phyloP scores from a whole-genome alignment of 2,113 vertebrate genomes.

The Takifugu bimaculatus region DNA sequence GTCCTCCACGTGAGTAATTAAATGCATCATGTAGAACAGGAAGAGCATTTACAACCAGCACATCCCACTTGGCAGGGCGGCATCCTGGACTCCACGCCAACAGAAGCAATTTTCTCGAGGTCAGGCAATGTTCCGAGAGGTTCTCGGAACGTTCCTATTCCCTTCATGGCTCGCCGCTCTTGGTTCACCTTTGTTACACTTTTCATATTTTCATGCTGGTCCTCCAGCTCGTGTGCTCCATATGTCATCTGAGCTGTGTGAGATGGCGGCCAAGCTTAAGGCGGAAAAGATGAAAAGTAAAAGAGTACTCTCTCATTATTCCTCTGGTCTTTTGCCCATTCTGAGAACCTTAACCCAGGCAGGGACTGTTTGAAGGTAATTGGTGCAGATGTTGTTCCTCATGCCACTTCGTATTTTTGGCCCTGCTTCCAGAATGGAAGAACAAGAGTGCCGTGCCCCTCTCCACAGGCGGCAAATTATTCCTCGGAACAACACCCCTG shows the following conservation, averaged over 20 bases:
- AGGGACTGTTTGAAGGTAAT: conserved; percentile 54
- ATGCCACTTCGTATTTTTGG: conserved; percentile 52
- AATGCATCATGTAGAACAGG: conserved; percentile 28
- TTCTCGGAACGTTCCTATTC: conserved; percentile 26
- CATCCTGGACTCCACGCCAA: conserved; percentile 12
- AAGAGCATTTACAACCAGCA: conserved; percentile 27
- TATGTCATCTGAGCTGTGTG: conserved; percentile 22
- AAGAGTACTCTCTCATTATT: conserved; percentile 47
- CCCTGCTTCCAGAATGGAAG: conserved; percentile 34
- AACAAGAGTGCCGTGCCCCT: conserved; percentile 57
- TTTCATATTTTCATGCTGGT: conserved; percentile 35
- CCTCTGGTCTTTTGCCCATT: conserved; percentile 28
- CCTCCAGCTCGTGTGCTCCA: conserved; percentile 36
- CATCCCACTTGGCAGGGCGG: conserved; percentile 25
- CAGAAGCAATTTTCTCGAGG: conserved; percentile 36
- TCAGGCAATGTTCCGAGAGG: not conserved
- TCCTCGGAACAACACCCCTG: conserved; percentile 61
- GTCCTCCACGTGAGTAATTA: conserved; percentile 22
- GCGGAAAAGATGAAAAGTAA: conserved; percentile 4
- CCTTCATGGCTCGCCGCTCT: conserved; percentile 35
- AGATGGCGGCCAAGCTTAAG: conserved; percentile 26
- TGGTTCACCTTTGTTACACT: conserved; percentile 37
- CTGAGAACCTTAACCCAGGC: conserved; percentile 40
- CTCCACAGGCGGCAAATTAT: conserved; percentile 69
- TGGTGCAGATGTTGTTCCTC: conserved; percentile 55